These are phyloP conservation scores for Ictalurus furcatus DNA, from an alignment of 2,113 vertebrate genomes.

Conservation along the genomic window DNA sequence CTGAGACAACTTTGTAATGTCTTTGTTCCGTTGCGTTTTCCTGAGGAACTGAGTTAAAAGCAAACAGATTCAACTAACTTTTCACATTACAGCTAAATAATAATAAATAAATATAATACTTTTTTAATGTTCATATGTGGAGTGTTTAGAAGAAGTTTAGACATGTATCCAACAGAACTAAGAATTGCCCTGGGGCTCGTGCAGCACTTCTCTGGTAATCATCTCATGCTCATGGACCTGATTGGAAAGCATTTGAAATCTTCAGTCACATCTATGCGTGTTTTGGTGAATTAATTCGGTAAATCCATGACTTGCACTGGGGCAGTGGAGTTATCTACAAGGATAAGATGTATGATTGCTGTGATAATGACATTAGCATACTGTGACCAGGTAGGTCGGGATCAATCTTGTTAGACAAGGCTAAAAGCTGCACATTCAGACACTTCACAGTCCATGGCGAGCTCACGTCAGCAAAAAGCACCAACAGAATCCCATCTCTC, in stretches of 20 bases:
- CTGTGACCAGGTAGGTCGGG: conserved; percentile 11
- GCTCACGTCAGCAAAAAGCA: conserved; percentile 52
- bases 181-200: not conserved
- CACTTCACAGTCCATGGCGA: conserved; percentile 27
- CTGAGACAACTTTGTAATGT: not conserved
- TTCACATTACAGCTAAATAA: not conserved
- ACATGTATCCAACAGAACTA: not conserved
- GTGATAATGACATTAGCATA: conserved; percentile 38
- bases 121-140: not conserved
- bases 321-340: not conserved
- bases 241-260: not conserved
- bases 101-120: no score
- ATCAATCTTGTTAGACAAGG: conserved; percentile 22
- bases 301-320: not conserved
- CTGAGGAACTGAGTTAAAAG: not conserved
- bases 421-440: conserved; percentile 28
- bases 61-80: not conserved
- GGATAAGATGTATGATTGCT: conserved; percentile 16
- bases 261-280: not conserved
- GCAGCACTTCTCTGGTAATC: not conserved
- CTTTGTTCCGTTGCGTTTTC: not conserved
- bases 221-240: not conserved
- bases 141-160: not conserved
- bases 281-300: not conserved
- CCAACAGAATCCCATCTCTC: conserved; percentile 4